Base-by-base conservation (phyloP, 2,113 vertebrate species). In the Notarius quadriscutis region DNA sequence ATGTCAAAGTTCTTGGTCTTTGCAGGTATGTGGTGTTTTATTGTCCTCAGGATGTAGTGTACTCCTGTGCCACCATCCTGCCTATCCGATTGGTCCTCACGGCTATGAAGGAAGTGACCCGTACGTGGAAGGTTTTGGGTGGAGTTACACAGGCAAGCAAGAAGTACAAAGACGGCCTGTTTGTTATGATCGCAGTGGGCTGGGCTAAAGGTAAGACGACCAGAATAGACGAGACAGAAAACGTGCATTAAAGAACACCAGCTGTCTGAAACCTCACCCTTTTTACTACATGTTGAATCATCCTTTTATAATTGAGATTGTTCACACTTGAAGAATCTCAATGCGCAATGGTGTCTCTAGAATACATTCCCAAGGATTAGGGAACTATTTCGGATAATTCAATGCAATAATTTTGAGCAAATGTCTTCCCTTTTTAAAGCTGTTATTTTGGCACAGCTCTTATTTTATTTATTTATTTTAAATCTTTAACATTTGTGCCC, bases 61-160 rank as follows among this genome's bases (percentile, higher is more conserved):
- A 92, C 92, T 93, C 88, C 62, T 95, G 93, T 83, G 93, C 96
- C 20, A 93, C 95, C 84, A 91, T 95, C 86, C 92, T 95, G 86
- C 98, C 98, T 75, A 88, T 99, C 90, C 94, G 96, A 81, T 90
- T 99, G 79, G 88, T 99, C 89, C 93, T 97, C 93, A 94, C 96
- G 5, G 97, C 94, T 67, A 98, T 99, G 98, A 99, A 99, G 91
- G 98, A 99, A 91, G 96, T 98, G 90, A 98, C 97, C 60, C 95
- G 97, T 89, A 98, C 98, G 0, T 98, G 97, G 97, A 99, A 99
- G 95, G 97, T 99, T 91, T 92, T 96, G 5, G 94, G 94, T 63
- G 98, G 98, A 11, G 75, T 99, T 91, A 93, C 92, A 1, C 95
- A 96, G 91, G 98, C 98, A 5, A 93, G 95, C 81, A 89, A 65